These are phyloP conservation scores for Ophioninae sp. DNA, from an alignment of 2,888 invertebrate genomes.

Conservation along the genomic window DNA sequence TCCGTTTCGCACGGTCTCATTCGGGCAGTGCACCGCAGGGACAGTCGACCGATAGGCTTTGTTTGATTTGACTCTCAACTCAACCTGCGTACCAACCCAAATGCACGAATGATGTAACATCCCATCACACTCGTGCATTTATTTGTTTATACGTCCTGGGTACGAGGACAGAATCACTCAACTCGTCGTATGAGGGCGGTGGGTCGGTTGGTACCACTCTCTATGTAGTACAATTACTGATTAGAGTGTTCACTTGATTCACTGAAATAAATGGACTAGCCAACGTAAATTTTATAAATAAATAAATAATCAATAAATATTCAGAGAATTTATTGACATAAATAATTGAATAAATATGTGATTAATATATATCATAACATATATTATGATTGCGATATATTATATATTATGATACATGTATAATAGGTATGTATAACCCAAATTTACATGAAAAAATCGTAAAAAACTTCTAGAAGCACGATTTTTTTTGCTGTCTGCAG, in stretches of 20 bases:
- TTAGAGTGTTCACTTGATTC: conserved; percentile 9
- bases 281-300: no score
- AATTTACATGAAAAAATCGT: no score
- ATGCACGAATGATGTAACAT: conserved; percentile 40
- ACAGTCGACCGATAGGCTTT: conserved; percentile 32
- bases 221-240: conserved; percentile 54
- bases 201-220: conserved; percentile 59
- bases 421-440: no score
- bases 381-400: no score
- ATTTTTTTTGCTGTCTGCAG: no score
- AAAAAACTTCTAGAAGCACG: no score
- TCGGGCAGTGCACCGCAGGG: background rate
- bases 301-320: no score
- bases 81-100: conserved; percentile 48
- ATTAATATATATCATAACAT: no score
- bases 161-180: conserved; percentile 11
- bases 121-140: conserved; percentile 32
- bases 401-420: no score
- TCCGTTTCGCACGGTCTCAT: conserved; percentile 18
- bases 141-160: conserved; percentile 27
- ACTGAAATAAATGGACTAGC: no score
- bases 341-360: no score
- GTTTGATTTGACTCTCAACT: conserved; percentile 35
- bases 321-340: no score
- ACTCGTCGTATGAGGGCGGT: conserved; percentile 41